phyloP scores from a whole-genome alignment of 30 jellyfish, hydroid and myxozoan genomes.

The Pelagia noctiluca region DNA sequence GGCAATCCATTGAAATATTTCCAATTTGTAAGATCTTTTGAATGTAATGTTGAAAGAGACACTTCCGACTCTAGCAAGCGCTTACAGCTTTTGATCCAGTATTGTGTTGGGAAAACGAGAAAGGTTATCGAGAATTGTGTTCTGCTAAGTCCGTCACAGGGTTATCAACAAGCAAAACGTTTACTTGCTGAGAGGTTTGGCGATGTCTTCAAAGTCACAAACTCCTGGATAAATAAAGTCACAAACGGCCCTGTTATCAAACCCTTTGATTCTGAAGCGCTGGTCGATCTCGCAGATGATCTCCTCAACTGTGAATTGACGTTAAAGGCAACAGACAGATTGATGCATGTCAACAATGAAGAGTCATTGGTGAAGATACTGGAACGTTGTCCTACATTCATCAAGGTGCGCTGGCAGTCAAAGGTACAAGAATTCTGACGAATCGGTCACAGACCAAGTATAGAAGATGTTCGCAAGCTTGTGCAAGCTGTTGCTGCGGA shows the following conservation, averaged over 20 bases:
- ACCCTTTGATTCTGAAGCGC: constrained; percentile 27
- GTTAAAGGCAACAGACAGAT: constrained; percentile 46
- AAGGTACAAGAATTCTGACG: constrained; percentile 21
- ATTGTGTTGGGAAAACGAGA: constrained; percentile 36
- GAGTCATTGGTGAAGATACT: constrained; percentile 43
- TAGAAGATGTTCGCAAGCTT: constrained; percentile 18
- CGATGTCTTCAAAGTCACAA: constrained; percentile 38
- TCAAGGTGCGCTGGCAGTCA: constrained; percentile 25
- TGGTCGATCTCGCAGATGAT: constrained; percentile 28
- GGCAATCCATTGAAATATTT: constrained; percentile 36
- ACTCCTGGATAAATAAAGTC: constrained; percentile 29
- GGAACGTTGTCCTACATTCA: constrained; percentile 25
- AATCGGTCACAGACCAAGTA: constrained; percentile 8
- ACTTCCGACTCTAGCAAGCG: constrained; percentile 26
- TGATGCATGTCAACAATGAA: constrained; percentile 17
- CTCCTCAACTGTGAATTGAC: constrained; percentile 21
- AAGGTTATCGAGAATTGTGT: constrained; percentile 28
- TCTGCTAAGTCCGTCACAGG: constrained; percentile 34
- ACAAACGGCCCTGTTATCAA: constrained; percentile 36
- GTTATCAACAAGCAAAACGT: constrained; percentile 43
- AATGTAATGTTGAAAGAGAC: constrained; percentile 23
- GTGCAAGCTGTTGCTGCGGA: constrained; percentile 5
- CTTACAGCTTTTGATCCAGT: constrained; percentile 26
- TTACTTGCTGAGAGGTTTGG: constrained; percentile 50
- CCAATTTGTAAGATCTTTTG: constrained; percentile 17